These are phyloP conservation scores for Calephelis perditalis DNA, from an alignment of 2,888 invertebrate species.

Conservation along the genomic window DNA sequence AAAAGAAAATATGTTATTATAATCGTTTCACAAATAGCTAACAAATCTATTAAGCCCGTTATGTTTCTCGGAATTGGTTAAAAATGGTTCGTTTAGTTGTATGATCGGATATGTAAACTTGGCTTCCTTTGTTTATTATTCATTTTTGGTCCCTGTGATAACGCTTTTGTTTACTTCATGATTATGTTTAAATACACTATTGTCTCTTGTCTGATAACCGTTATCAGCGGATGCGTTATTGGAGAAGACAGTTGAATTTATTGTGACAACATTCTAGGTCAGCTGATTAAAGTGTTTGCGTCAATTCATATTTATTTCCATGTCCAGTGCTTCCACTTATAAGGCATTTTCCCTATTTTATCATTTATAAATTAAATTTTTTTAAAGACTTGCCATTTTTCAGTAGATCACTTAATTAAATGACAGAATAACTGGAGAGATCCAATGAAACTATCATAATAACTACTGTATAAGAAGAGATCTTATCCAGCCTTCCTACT, in stretches of 20 bases:
- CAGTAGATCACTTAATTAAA: no score
- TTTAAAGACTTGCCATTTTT: constrained; percentile 26
- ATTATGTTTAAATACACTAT: constrained; percentile 13
- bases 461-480: no score
- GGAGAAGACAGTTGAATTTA: constrained; percentile 25
- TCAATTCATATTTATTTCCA: constrained; percentile 17
- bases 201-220: constrained; percentile 22
- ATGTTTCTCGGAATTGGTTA: no score
- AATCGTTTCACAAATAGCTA: no score
- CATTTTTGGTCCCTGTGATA: constrained; percentile 15
- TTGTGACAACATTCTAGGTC: constrained; percentile 32
- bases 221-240: constrained; percentile 18
- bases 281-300: constrained; percentile 32
- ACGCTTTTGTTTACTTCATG: constrained; percentile 10
- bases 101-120: not conserved
- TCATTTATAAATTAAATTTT: constrained; percentile 27
- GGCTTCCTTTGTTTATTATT: constrained; percentile 15
- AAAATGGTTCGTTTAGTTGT: no score
- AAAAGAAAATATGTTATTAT: no score
- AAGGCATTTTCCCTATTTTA: no score
- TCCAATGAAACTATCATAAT: no score
- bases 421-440: no score
- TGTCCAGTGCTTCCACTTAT: no score
- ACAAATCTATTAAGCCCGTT: no score
- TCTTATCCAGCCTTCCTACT: no score